Percentiles rank a stretch among this genome's conserved stretches.
Conservation (phyloP, 37 sponge, comb jelly and placozoan species). For the Ephydatia muelleri region DNA sequence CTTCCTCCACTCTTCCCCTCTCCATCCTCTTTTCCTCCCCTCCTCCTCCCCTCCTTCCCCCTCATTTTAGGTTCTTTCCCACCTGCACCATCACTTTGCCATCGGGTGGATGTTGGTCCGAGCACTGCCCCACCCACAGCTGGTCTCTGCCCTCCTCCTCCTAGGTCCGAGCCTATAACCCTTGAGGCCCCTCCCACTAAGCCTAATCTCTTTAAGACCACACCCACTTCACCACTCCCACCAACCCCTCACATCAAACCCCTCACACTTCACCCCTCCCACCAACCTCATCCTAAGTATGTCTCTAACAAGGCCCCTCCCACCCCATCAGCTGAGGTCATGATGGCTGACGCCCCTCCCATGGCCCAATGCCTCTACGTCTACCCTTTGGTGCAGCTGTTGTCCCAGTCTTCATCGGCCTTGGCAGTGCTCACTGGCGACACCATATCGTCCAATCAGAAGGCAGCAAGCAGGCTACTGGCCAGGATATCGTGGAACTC, state of each 20-base stretch:
- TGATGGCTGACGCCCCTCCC: not conserved
- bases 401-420: conserved; percentile 27
- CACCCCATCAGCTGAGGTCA: not conserved
- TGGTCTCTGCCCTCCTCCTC: not conserved
- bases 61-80: not conserved
- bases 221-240: no score
- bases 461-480: conserved; percentile 5
- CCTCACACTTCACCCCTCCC: not conserved
- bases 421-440: not conserved
- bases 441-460: conserved; percentile 2
- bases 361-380: not conserved
- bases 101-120: conserved; percentile 6
- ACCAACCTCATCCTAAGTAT: not conserved
- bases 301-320: not conserved
- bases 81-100: conserved; percentile 5
- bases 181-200: not conserved
- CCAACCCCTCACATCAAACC: no score
- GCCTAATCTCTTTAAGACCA: no score
- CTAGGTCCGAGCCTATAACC: conserved; percentile 7
- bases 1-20: no score
- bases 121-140: conserved; percentile 2
- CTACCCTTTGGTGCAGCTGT: conserved; percentile 39
- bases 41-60: not conserved
- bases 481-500: not conserved
- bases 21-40: not conserved